phyloP scores from a whole-genome alignment of 2,888 invertebrate species.

The Xestia xanthographa region DNA sequence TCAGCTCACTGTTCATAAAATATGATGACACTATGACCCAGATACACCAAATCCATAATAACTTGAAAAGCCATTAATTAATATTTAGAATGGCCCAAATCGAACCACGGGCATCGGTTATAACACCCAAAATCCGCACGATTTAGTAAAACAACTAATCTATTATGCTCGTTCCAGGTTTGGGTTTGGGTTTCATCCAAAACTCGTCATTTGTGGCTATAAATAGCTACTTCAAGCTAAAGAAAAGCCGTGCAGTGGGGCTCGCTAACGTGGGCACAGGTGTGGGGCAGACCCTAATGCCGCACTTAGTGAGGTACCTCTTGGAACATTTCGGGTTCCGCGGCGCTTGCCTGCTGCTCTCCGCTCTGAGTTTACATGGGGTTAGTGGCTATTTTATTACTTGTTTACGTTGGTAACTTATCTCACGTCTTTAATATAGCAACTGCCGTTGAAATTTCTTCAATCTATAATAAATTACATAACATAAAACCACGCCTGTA shows the following conservation, averaged over 20 bases:
- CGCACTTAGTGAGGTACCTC: slow-evolving; percentile 92
- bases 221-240: slow-evolving; percentile 92
- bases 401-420: slow-evolving; percentile 19
- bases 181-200: slow-evolving; percentile 93
- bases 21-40: slow-evolving; percentile 11
- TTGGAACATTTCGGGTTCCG: slow-evolving; percentile 92
- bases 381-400: slow-evolving; percentile 82
- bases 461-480: background rate
- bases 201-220: slow-evolving; percentile 93
- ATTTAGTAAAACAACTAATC: slow-evolving; percentile 53
- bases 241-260: slow-evolving; percentile 93
- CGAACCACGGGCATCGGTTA: slow-evolving; percentile 20
- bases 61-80: slow-evolving; percentile 29
- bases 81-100: slow-evolving; percentile 45
- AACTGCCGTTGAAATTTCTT: background rate
- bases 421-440: background rate
- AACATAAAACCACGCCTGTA: too few relatives aligned
- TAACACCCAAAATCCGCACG: slow-evolving; percentile 34
- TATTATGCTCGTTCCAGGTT: slow-evolving; percentile 84
- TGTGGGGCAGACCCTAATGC: slow-evolving; percentile 94
- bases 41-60: slow-evolving; percentile 27
- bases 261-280: slow-evolving; percentile 94
- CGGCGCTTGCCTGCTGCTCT: slow-evolving; percentile 92
- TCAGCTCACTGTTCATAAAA: background rate
- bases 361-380: slow-evolving; percentile 92